Conservation (phyloP, 2,888 invertebrate species). For the Kuschelorhynchus macadamiae region DNA sequence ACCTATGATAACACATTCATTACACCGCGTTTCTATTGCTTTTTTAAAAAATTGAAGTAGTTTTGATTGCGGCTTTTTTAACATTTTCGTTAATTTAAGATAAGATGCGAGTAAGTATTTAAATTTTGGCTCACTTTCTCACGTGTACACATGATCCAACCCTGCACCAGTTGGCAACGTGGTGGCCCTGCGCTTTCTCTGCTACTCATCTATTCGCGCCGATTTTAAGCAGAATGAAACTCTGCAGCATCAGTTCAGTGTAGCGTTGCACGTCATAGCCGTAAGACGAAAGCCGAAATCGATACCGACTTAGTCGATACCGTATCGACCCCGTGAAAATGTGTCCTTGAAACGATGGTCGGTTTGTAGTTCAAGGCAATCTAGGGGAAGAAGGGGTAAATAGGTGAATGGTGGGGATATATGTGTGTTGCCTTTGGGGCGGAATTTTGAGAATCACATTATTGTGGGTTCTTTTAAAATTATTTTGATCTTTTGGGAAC, state of each 20-base stretch:
- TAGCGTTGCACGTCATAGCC: slow-evolving; percentile 33
- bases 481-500: too few relatives aligned
- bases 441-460: too few relatives aligned
- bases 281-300: slow-evolving; percentile 22
- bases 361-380: slow-evolving; percentile 49
- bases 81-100: too few relatives aligned
- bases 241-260: slow-evolving; percentile 41
- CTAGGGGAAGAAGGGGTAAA: slow-evolving; percentile 23
- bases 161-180: slow-evolving; percentile 42
- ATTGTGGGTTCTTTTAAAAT: too few relatives aligned
- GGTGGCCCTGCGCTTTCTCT: slow-evolving; percentile 55
- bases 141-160: slow-evolving; percentile 35
- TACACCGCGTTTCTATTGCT: too few relatives aligned
- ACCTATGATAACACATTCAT: too few relatives aligned
- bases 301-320: slow-evolving; percentile 32
- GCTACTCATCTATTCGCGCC: slow-evolving; percentile 54
- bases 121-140: slow-evolving; percentile 42
- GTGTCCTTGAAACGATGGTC: slow-evolving; percentile 47
- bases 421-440: slow-evolving; percentile 18
- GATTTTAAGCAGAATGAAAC: slow-evolving; percentile 47
- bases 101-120: too few relatives aligned
- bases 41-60: too few relatives aligned
- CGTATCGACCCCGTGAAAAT: slow-evolving; percentile 37
- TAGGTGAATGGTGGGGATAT: slow-evolving; percentile 15
- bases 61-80: too few relatives aligned